Evolutionary conservation across 2,113 vertebrate genomes (phyloP), one percentile per base, ranked within the genome.

Genomic region (Cryptomyrus ogoouensis): DNA sequence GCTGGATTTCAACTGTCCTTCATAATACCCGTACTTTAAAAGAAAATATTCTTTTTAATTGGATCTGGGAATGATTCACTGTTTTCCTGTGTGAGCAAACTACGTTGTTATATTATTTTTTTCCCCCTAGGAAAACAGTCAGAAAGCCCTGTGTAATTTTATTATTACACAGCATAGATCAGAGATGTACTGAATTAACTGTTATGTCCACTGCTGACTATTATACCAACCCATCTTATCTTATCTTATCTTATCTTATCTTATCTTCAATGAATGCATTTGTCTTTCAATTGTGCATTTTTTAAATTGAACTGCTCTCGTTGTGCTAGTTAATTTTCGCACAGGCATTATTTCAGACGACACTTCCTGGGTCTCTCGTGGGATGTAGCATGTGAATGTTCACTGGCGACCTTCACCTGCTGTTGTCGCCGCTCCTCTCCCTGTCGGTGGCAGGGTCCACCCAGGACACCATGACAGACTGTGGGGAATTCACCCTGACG

Each of bases 381-480:
- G 7, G 24, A 62, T 5, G 13, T 6, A 8, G 74, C 31, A 17
- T 19, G 1, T 42, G 5, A 19, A 42, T 42, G 74, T 80, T 19
- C 1, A 1, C 74, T 3, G 35, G 3, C 6, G 74, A 19, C 35
- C 83, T 52, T 88, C 90, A 96, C 96, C 96, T 96, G 90, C 92
- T 89, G 87, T 87, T 91, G 0, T 92, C 90, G 50, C 13, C 86
- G 53, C 95, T 95, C 93, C 96, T 98, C 92, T 95, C 94, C 92
- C 97, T 98, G 91, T 99, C 97, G 46, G 96, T 91, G 24, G 95
- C 91, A 2, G 98, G 97, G 91, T 99, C 98, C 80, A 98, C 93
- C 98, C 98, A 99, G 88, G 97, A 92, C 46, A 99, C 97, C 0
- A 99, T 96, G 90, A 99, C 97, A 0, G 98, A 99, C 88, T 98